phyloP scores from a whole-genome alignment of 1,140 invertebrate genomes.

The Trinorchestia longiramus region DNA sequence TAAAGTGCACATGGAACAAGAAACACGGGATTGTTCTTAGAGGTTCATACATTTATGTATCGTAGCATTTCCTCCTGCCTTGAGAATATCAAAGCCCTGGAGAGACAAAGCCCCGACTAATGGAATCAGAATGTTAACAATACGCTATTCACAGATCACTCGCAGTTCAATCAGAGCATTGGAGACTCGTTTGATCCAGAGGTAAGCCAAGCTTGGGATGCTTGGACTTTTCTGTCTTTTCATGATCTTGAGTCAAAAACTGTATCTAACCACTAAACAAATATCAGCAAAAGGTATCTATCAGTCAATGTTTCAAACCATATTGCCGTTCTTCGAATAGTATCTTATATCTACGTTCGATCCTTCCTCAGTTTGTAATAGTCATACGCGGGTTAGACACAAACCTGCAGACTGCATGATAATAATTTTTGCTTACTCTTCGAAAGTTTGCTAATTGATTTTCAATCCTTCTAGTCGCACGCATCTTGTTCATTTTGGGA shows the following conservation, averaged over 20 bases:
- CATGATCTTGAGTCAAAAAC: not conserved
- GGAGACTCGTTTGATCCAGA: slow-evolving; percentile 12
- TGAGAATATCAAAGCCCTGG: not conserved
- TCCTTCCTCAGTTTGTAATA: not conserved
- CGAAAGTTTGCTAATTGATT: too few species aligned
- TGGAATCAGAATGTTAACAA: slow-evolving; percentile 20
- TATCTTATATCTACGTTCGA: not conserved
- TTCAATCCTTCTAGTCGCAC: too few species aligned
- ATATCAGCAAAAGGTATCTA: not conserved
- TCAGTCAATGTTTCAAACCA: not conserved
- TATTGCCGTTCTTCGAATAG: not conserved
- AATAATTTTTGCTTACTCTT: too few species aligned
- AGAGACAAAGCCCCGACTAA: not conserved
- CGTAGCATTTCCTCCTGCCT: not conserved
- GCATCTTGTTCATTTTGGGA: not conserved
- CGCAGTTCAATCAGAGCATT: slow-evolving; percentile 1
- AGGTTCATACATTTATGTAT: not conserved
- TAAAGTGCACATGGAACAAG: not conserved
- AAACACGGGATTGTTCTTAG: not conserved
- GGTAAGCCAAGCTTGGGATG: not conserved
- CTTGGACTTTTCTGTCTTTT: not conserved
- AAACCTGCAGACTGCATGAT: not conserved
- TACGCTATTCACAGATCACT: slow-evolving; percentile 27
- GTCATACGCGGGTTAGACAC: not conserved
- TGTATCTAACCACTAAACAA: not conserved